phyloP scores from a whole-genome alignment of 2,113 vertebrate genomes.

The Aplodontia rufa region DNA sequence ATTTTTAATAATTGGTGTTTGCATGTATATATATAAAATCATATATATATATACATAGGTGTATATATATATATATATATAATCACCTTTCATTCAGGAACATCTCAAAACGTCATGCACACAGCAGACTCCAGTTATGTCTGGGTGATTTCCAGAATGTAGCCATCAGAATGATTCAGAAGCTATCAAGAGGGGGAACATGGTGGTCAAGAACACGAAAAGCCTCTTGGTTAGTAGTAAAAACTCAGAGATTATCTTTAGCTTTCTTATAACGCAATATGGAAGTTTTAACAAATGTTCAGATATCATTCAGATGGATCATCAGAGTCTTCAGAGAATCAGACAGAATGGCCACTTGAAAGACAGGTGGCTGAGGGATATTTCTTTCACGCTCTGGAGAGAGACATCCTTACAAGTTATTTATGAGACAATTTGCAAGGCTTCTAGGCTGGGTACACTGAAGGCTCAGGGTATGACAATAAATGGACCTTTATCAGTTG shows the following conservation, averaged over 20 bases:
- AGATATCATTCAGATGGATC: background rate
- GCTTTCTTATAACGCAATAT: background rate
- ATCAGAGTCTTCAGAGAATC: background rate
- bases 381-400: background rate
- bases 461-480: background rate
- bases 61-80: too few relatives aligned
- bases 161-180: background rate
- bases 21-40: background rate
- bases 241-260: background rate
- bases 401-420: background rate
- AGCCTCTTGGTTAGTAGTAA: too few relatives aligned
- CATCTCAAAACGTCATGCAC: background rate
- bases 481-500: background rate
- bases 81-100: background rate
- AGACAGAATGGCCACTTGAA: background rate
- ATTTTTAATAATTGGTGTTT: background rate
- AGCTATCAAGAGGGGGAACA: background rate
- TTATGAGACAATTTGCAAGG: background rate
- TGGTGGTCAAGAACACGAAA: background rate
- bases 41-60: too few relatives aligned
- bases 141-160: background rate
- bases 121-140: background rate
- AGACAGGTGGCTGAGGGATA: background rate
- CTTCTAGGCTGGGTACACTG: background rate
- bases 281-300: background rate